Evolutionary conservation across 2,113 vertebrate species (phyloP), one percentile per base, ranked within the genome.

Genomic region (Oophaga pumilio): DNA sequence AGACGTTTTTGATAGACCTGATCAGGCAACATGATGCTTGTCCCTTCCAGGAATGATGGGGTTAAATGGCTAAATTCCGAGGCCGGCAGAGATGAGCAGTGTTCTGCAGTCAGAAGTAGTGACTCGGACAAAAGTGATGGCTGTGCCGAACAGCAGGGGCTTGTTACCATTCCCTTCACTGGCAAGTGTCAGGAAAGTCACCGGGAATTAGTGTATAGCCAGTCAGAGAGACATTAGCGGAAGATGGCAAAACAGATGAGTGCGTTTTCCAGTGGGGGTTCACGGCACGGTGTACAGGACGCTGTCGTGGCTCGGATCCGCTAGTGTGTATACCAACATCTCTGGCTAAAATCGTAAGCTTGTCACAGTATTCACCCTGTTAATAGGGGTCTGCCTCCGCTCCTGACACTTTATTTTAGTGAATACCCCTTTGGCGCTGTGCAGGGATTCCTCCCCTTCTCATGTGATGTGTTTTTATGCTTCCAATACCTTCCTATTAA

Each of bases 221-320:
- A 85, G 91, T 90, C 53, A 86, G 80, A 60, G 57, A 76, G 17
- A 68, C 89, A 24, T 71, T 89, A 50, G 43, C 56, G 20, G 1
- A 64, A 43, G 24, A 66, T 71, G 53, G 26, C 52, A 52, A 22
- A 50, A n/a, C 9, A n/a, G n/a, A n/a, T 18, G 17, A 17, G 18
- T n/a, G 60, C 66, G 11, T 62, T 66, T 64, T 28, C 11, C 1
- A 20, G 12, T 24, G 26, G 33, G 14, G 14, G 33, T 8, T 82
- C 33, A 5, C 7, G 15, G 33, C 43, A 52, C 68, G 7, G 33
- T 66, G 8, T 82, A 1, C 18, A 52, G 62, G 26, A 49, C 18
- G 13, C 57, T 24, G 3, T 33, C 14, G 5, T 28, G 15, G 28
- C 24, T 9, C n/a, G 7, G 24, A 14, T 49, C 62, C 18, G 1